A percentile compares a stretch with the other conserved stretches of the same genome.
Evolutionary conservation across 1,140 invertebrate genomes (phyloP).

Genomic region (Drosophila setifemur): DNA sequence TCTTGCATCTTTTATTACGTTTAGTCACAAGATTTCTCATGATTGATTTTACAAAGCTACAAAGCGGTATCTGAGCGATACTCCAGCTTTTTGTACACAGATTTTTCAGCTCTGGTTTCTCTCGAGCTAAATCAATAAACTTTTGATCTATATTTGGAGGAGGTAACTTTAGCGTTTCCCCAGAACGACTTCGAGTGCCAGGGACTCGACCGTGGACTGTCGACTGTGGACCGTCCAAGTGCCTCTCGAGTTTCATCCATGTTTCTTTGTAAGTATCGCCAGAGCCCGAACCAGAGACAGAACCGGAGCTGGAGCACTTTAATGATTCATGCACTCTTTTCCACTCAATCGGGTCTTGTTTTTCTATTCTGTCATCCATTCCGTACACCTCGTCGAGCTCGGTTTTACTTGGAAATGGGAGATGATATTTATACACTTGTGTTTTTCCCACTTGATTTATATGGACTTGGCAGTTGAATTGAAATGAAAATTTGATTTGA

Average conservation of each 20-base stretch:
- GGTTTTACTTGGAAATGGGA: constrained; percentile 36
- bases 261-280: constrained; percentile 40
- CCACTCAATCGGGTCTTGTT: constrained; percentile 29
- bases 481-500: constrained; percentile 42
- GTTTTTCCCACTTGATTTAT: constrained; percentile 37
- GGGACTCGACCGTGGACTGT: background rate
- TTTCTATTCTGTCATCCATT: background rate
- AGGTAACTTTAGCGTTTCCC: constrained; percentile 17
- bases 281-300: constrained; percentile 25
- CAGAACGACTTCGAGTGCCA: constrained; percentile 21
- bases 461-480: constrained; percentile 3
- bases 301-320: too few species aligned
- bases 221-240: constrained; percentile 2
- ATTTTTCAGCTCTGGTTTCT: too few species aligned
- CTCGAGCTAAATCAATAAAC: constrained; percentile 18
- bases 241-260: constrained; percentile 34
- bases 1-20: too few species aligned
- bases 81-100: too few species aligned
- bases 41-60: too few species aligned
- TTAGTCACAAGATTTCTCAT: too few species aligned
- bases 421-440: constrained; percentile 39
- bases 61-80: too few species aligned
- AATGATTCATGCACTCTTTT: constrained; percentile 27
- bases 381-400: constrained; percentile 11
- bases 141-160: constrained; percentile 23